Evolutionary conservation across 37 sponge, comb jelly and placozoan genomes (phyloP).

Genomic region (Geodia barretti): DNA sequence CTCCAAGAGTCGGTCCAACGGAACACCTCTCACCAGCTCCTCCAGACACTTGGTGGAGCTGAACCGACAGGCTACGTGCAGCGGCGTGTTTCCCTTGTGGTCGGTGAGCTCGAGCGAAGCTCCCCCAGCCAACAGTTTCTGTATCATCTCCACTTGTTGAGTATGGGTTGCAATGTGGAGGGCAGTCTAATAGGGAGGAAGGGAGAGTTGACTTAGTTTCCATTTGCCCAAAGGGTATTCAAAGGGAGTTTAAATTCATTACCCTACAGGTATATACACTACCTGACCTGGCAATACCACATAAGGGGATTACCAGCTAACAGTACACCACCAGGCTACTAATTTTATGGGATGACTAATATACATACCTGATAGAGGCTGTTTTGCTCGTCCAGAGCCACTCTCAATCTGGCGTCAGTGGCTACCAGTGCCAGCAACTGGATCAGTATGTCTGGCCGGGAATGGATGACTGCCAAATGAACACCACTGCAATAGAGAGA

Average conservation of each 20-base stretch:
- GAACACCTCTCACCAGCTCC: conserved; percentile 31
- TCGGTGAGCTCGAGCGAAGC: conserved; percentile 65
- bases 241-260: no score
- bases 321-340: neutral
- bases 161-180: conserved; percentile 80
- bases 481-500: conserved; percentile 52
- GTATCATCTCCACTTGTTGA: conserved; percentile 56
- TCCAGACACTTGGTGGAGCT: conserved; percentile 52
- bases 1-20: conserved; percentile 21
- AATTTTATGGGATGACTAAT: neutral
- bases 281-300: neutral
- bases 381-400: conserved; percentile 65
- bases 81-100: conserved; percentile 84
- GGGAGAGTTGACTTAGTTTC: neutral
- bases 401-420: conserved; percentile 21
- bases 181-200: conserved; percentile 68
- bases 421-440: conserved; percentile 42
- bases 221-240: neutral
- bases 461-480: conserved; percentile 76
- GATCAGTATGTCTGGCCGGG: conserved; percentile 24
- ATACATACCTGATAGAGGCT: conserved; percentile 61
- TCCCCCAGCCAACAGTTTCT: conserved; percentile 51
- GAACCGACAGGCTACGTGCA: conserved; percentile 70
- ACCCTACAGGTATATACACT: neutral
- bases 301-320: neutral